Evolutionary conservation across 2,888 invertebrate genomes (phyloP).

Genomic region (Entomobrya proxima): DNA sequence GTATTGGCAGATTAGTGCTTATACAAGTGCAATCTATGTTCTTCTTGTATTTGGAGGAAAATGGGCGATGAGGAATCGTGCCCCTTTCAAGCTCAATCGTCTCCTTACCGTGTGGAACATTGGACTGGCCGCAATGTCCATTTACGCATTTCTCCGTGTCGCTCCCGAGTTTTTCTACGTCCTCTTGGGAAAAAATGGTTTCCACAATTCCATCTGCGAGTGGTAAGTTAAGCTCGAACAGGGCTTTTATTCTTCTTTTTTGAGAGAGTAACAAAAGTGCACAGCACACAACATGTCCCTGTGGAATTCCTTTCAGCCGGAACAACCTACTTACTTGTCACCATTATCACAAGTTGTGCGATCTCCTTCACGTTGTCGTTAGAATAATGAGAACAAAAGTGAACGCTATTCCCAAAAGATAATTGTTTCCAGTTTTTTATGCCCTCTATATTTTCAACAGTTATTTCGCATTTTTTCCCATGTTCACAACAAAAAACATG

Average conservation of each 20-base stretch:
- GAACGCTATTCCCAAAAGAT: slow-evolving; percentile 29
- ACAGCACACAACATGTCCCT: slow-evolving; percentile 1
- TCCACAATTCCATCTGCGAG: slow-evolving; percentile 72
- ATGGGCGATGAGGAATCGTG: slow-evolving; percentile 66
- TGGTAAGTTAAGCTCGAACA: slow-evolving; percentile 57
- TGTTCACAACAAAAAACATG: background rate
- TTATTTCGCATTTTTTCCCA: background rate
- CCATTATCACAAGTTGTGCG: slow-evolving; percentile 20
- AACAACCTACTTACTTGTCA: slow-evolving; percentile 16
- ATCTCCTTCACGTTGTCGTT: background rate
- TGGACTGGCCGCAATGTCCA: slow-evolving; percentile 70
- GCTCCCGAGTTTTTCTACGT: slow-evolving; percentile 72
- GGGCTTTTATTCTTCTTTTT: background rate
- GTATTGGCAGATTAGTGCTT: slow-evolving; percentile 67
- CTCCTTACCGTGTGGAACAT: slow-evolving; percentile 72
- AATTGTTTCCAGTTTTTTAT: slow-evolving; percentile 10
- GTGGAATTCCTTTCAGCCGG: slow-evolving; percentile 4
- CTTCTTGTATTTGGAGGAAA: slow-evolving; percentile 69
- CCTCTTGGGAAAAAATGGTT: slow-evolving; percentile 69
- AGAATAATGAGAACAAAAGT: slow-evolving; percentile 41
- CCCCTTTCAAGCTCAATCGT: slow-evolving; percentile 70
- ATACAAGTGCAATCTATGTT: slow-evolving; percentile 68
- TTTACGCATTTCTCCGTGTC: slow-evolving; percentile 69
- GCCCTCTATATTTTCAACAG: background rate
- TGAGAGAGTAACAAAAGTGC: background rate